phyloP scores from a whole-genome alignment of 2,113 vertebrate species.

The Barnardius zonarius region DNA sequence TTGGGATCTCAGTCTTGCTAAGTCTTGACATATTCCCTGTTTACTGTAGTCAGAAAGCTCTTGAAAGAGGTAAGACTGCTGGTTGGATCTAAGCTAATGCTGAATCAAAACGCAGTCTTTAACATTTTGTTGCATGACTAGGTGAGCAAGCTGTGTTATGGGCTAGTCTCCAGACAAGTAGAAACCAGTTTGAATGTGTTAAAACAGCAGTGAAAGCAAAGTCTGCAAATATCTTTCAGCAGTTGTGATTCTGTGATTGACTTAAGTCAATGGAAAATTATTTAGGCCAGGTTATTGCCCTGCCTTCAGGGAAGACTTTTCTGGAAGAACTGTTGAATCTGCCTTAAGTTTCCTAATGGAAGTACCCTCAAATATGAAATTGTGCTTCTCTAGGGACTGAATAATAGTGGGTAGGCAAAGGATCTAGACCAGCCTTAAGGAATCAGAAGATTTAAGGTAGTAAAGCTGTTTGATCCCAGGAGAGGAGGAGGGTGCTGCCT shows the following conservation, averaged over 20 bases:
- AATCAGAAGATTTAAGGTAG: neutral
- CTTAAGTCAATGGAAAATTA: neutral
- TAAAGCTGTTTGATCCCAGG: neutral
- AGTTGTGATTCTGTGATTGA: neutral
- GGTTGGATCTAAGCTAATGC: neutral
- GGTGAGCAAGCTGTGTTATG: neutral
- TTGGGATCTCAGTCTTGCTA: neutral
- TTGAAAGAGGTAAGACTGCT: neutral
- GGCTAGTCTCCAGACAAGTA: neutral
- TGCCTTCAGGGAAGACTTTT: neutral
- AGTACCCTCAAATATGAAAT: neutral
- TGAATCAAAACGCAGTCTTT: neutral
- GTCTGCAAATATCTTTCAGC: neutral
- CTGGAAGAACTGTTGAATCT: neutral
- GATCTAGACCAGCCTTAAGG: neutral
- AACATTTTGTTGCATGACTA: neutral
- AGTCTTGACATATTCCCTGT: neutral
- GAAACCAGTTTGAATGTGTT: neutral
- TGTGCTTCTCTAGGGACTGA: neutral
- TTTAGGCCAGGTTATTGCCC: neutral
- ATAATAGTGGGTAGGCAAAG: neutral
- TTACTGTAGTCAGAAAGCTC: neutral
- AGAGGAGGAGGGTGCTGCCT: neutral
- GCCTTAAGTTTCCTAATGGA: neutral
- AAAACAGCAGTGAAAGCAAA: conserved; percentile 2